phyloP scores from a whole-genome alignment of 2,797 vertebrate genomes.

The Xenops minutus region DNA sequence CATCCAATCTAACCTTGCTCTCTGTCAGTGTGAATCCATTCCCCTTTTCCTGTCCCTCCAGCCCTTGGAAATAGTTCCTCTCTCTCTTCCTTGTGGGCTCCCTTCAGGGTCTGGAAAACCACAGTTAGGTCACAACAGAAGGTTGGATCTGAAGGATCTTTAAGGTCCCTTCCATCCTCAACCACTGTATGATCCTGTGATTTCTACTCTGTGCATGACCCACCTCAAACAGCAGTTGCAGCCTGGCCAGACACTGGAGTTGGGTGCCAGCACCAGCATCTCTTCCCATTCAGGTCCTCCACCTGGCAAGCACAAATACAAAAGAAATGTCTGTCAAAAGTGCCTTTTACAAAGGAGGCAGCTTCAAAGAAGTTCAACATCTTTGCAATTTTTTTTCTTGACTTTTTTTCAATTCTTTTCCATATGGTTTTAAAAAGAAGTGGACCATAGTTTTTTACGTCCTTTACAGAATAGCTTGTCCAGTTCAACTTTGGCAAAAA shows the following conservation, averaged over 20 bases:
- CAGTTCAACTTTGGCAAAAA: neutral
- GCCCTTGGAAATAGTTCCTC: neutral
- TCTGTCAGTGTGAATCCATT: neutral
- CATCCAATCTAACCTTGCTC: neutral
- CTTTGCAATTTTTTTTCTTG: neutral
- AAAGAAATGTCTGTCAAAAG: neutral
- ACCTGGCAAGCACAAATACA: neutral
- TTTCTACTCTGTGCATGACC: rapidly evolving
- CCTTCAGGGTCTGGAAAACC: neutral
- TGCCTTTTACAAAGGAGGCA: neutral
- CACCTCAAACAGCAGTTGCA: rapidly evolving
- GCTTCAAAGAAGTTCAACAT: neutral
- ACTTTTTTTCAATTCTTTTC: neutral
- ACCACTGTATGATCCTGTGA: neutral
- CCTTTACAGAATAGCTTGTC: neutral
- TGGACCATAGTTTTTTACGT: neutral
- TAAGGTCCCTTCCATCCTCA: neutral
- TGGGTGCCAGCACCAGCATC: neutral
- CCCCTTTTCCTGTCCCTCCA: neutral
- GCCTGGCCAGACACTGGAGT: neutral
- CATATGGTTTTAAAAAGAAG: neutral
- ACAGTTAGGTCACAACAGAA: neutral
- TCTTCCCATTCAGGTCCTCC: neutral
- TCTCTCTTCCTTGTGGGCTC: neutral
- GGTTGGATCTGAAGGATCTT: neutral